Conservation (phyloP, 2,888 invertebrate species). For the Sarcophaga rosellei region DNA sequence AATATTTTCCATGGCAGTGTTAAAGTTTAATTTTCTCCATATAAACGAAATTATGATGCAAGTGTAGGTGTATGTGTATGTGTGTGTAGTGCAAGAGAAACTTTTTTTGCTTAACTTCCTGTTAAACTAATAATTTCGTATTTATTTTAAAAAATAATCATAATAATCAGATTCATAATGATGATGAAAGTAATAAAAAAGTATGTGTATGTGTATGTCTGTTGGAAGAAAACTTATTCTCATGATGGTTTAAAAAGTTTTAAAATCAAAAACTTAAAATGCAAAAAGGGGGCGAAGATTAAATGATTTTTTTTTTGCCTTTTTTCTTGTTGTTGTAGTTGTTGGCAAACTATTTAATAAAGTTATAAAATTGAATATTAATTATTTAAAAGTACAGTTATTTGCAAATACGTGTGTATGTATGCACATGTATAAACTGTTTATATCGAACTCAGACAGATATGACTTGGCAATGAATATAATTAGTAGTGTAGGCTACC, state of each 20-base stretch:
- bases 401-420: no score
- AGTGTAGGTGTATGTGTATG: neutral
- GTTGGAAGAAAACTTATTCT: conserved; percentile 3
- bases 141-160: conserved; percentile 7
- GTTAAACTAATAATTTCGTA: conserved; percentile 13
- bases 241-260: neutral
- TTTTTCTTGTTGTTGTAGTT: no score
- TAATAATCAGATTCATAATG: neutral
- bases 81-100: neutral
- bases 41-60: neutral
- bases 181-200: neutral
- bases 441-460: no score
- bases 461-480: no score
- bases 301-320: neutral
- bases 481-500: no score
- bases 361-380: neutral
- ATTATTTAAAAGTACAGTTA: no score
- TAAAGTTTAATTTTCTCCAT: neutral
- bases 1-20: no score
- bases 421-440: no score
- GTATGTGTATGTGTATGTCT: neutral
- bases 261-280: neutral
- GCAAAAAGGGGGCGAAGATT: neutral
- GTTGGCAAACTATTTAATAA: neutral
- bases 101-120: conserved; percentile 16